These are phyloP conservation scores for Colistium nudipinnis DNA, from an alignment of 2,113 vertebrate species.

Conservation along the genomic window DNA sequence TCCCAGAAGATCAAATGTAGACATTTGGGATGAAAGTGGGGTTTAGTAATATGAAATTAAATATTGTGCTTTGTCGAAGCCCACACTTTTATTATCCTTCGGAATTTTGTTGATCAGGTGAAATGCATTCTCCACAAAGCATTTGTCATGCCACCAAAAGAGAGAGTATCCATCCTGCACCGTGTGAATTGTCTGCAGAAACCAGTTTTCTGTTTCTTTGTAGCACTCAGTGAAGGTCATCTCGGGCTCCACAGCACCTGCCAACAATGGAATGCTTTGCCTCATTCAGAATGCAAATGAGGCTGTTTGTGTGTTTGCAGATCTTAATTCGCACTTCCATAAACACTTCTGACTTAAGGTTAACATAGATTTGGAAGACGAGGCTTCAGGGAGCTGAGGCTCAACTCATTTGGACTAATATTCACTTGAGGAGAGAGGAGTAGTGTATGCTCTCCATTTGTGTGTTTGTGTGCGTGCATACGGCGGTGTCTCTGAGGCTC, in stretches of 20 bases:
- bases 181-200: constrained; percentile 10
- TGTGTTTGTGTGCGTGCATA: constrained; percentile 10
- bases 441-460: constrained; percentile 7
- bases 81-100: no score
- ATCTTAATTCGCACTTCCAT: constrained; percentile 38
- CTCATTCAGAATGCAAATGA: constrained; percentile 58
- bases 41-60: no score
- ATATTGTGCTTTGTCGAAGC: no score
- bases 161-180: background rate
- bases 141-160: constrained; percentile 4
- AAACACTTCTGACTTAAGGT: constrained; percentile 46
- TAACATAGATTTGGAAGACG: constrained; percentile 17
- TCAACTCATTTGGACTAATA: constrained; percentile 24
- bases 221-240: constrained; percentile 32
- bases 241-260: constrained; percentile 25
- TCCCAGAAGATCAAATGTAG: no score
- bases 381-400: constrained; percentile 20
- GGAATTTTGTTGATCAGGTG: constrained; percentile 4
- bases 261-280: constrained; percentile 22
- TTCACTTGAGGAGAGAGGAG: constrained; percentile 4
- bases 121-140: constrained; percentile 32
- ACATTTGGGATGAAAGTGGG: no score
- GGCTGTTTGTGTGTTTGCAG: constrained; percentile 21
- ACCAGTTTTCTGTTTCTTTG: constrained; percentile 8
- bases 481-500: background rate